phyloP scores from a whole-genome alignment of 1,140 invertebrate genomes.

The Danaus melanippus region DNA sequence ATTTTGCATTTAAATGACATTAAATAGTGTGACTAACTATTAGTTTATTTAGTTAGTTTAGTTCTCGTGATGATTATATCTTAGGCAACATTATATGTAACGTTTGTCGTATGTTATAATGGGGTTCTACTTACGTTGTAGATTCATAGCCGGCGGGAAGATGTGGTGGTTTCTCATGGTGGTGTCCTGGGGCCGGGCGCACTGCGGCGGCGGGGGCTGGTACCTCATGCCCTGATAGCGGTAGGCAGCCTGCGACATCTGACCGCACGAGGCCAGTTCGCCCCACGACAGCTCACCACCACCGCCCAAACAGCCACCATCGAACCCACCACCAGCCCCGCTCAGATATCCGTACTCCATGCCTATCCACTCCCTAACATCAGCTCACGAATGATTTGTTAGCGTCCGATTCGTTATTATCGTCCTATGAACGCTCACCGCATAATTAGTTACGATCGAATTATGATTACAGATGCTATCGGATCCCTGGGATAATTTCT shows the following conservation, averaged over 20 bases:
- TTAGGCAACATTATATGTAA: slow-evolving; percentile 6
- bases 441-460: slow-evolving; percentile 72
- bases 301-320: slow-evolving; percentile 53
- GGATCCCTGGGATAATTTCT: slow-evolving; percentile 56
- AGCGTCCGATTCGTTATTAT: too few species aligned
- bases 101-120: slow-evolving; percentile 17
- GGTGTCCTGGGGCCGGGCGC: slow-evolving; percentile 61
- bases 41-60: too few species aligned
- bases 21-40: too few species aligned
- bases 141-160: slow-evolving; percentile 68
- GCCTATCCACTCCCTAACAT: slow-evolving; percentile 38
- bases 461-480: slow-evolving; percentile 69
- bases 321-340: slow-evolving; percentile 63
- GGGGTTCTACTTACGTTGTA: slow-evolving; percentile 64
- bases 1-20: too few species aligned
- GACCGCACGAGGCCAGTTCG: slow-evolving; percentile 87
- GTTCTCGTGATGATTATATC: too few species aligned
- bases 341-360: slow-evolving; percentile 72
- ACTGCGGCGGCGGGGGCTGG: slow-evolving; percentile 65
- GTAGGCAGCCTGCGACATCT: slow-evolving; percentile 86
- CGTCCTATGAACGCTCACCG: slow-evolving; percentile 39
- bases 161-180: slow-evolving; percentile 66
- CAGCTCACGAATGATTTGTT: slow-evolving; percentile 16
- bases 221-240: slow-evolving; percentile 75
- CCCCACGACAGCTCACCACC: slow-evolving; percentile 77